Percentiles rank a stretch among this genome's conserved stretches.
Evolutionary conservation across 1,140 invertebrate genomes (phyloP).

Genomic region (Aricia agestis): DNA sequence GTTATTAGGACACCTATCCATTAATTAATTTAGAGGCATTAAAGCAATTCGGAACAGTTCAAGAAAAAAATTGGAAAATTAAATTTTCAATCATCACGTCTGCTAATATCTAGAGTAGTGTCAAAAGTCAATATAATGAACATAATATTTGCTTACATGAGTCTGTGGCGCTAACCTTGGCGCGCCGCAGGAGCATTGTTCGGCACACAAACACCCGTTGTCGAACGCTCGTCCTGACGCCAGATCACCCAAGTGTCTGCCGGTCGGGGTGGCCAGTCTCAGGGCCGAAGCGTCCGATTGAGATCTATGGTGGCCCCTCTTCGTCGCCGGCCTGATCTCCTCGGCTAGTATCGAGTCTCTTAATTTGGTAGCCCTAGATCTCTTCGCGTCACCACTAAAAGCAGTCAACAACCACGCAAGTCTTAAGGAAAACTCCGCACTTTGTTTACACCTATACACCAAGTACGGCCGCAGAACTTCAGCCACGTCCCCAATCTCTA

Average conservation of each 20-base stretch:
- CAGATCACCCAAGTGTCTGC: slow-evolving; percentile 90
- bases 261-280: slow-evolving; percentile 73
- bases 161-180: slow-evolving; percentile 60
- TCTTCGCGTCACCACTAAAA: slow-evolving; percentile 91
- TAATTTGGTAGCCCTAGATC: slow-evolving; percentile 90
- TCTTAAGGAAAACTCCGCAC: slow-evolving; percentile 96
- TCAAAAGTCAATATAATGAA: slow-evolving; percentile 10
- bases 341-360: slow-evolving; percentile 92
- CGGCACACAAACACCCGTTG: slow-evolving; percentile 92
- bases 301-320: slow-evolving; percentile 86
- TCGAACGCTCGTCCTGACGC: slow-evolving; percentile 96
- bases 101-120: background rate
- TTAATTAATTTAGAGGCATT: background rate
- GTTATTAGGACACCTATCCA: background rate
- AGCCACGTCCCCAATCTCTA: slow-evolving; percentile 97
- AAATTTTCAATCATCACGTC: background rate
- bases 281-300: slow-evolving; percentile 91
- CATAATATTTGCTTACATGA: slow-evolving; percentile 41
- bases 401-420: slow-evolving; percentile 97
- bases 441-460: slow-evolving; percentile 94
- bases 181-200: slow-evolving; percentile 77
- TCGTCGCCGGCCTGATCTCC: slow-evolving; percentile 82
- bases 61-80: background rate
- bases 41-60: too few relatives aligned
- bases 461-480: slow-evolving; percentile 97